These are phyloP conservation scores for Cetoscarus ocellatus DNA, from an alignment of 2,797 vertebrate genomes.

Conservation along the genomic window DNA sequence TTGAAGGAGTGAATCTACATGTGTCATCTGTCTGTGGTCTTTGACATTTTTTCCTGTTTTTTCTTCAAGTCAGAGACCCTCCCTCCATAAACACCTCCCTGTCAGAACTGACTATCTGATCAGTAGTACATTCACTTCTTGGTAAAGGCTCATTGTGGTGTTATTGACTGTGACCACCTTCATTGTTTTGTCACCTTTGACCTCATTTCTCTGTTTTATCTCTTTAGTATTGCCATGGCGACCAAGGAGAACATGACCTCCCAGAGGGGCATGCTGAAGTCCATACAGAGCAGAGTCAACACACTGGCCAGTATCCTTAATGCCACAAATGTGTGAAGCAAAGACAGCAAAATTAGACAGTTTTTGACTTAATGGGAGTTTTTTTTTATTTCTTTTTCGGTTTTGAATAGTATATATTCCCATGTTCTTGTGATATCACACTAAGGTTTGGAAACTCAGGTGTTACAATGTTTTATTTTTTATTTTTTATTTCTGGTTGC, in stretches of 20 bases:
- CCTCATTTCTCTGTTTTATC: constrained; percentile 23
- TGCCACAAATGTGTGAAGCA: background rate
- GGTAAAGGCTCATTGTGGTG: background rate
- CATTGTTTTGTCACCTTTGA: constrained; percentile 9
- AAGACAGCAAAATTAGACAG: background rate
- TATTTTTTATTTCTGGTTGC: too few relatives aligned
- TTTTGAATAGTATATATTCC: too few relatives aligned
- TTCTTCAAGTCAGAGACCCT: too few relatives aligned
- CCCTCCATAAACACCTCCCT: too few relatives aligned
- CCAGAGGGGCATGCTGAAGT: constrained; percentile 94
- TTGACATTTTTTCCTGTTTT: too few relatives aligned
- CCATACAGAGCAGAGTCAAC: constrained; percentile 98
- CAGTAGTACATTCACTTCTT: background rate
- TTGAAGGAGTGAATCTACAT: too few relatives aligned
- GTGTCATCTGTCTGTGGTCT: too few relatives aligned
- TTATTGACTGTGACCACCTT: background rate
- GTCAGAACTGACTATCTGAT: too few relatives aligned
- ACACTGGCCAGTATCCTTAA: constrained; percentile 98
- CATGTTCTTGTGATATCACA: too few relatives aligned
- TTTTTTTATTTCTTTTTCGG: too few relatives aligned
- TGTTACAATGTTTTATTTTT: too few relatives aligned
- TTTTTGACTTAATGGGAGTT: background rate
- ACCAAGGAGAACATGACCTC: constrained; percentile 99
- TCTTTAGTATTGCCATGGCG: constrained; percentile 95
- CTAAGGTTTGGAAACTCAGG: too few relatives aligned